These are phyloP conservation scores for Malurus melanocephalus DNA, from an alignment of 2,113 vertebrate genomes.

Conservation along the genomic window DNA sequence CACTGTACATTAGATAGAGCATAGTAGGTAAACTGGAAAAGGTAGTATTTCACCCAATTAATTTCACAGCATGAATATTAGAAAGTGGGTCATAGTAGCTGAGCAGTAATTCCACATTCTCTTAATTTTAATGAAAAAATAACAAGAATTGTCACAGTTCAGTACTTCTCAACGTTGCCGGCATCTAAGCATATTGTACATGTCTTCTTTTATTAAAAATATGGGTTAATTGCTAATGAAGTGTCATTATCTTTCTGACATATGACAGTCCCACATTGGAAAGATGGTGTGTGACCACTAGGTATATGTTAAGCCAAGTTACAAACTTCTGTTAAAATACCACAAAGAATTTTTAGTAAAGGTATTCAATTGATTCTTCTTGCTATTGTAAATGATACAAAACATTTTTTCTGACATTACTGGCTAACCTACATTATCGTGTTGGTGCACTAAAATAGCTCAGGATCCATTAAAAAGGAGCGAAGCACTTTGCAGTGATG, in stretches of 20 bases:
- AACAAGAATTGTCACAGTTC: not conserved
- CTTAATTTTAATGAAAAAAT: slow-evolving; percentile 24
- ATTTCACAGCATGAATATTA: slow-evolving; percentile 21
- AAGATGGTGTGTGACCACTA: not conserved
- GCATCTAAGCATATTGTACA: not conserved
- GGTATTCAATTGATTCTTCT: not conserved
- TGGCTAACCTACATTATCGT: fast-evolving
- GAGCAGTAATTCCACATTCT: not conserved
- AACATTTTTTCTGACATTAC: not conserved
- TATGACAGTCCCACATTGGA: not conserved
- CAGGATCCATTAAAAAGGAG: not conserved
- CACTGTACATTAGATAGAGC: not conserved
- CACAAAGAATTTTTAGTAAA: not conserved
- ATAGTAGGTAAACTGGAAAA: not conserved
- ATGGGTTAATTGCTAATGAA: not conserved
- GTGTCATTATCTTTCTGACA: not conserved
- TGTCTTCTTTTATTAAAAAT: not conserved
- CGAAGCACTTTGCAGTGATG: fast-evolving
- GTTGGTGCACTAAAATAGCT: not conserved
- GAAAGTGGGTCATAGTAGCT: not conserved
- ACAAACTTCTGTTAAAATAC: not conserved
- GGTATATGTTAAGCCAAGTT: not conserved
- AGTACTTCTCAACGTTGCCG: not conserved
- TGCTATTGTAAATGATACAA: not conserved
- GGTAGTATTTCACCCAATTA: not conserved